Percentiles rank a stretch among this genome's conserved stretches.
These are phyloP conservation scores for Neodiprion fabricii DNA, from an alignment of 1,140 invertebrate species.

Conservation along the genomic window DNA sequence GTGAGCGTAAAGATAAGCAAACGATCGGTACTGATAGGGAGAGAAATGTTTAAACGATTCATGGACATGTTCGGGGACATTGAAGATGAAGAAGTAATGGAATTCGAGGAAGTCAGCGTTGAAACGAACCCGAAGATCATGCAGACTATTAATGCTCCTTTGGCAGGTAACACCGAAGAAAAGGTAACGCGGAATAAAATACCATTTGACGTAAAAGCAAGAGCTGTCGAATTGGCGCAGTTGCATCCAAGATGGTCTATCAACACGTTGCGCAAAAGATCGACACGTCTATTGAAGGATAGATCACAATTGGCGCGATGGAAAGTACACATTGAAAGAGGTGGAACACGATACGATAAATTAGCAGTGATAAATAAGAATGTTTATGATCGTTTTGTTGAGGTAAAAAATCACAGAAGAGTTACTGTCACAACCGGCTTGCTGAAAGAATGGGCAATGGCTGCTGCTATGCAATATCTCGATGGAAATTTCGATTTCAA, in stretches of 20 bases:
- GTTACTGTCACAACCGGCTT: neutral
- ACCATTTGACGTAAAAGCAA: neutral
- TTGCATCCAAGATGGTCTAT: neutral
- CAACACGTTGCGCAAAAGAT: neutral
- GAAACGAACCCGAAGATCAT: neutral
- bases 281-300: neutral
- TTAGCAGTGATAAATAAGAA: neutral
- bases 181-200: neutral
- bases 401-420: neutral
- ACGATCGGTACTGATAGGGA: too few relatives aligned
- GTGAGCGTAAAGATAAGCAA: too few relatives aligned
- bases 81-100: too few relatives aligned
- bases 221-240: neutral
- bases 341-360: neutral
- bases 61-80: too few relatives aligned
- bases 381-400: neutral
- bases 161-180: neutral
- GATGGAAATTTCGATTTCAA: conserved; percentile 27
- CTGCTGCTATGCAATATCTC: neutral
- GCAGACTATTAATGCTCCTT: neutral
- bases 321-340: neutral
- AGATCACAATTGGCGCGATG: neutral
- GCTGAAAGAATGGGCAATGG: neutral
- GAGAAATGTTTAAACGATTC: too few relatives aligned
- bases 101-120: too few relatives aligned